Conservation (phyloP, 2,888 invertebrate genomes). For the Napeogenes sylphis region DNA sequence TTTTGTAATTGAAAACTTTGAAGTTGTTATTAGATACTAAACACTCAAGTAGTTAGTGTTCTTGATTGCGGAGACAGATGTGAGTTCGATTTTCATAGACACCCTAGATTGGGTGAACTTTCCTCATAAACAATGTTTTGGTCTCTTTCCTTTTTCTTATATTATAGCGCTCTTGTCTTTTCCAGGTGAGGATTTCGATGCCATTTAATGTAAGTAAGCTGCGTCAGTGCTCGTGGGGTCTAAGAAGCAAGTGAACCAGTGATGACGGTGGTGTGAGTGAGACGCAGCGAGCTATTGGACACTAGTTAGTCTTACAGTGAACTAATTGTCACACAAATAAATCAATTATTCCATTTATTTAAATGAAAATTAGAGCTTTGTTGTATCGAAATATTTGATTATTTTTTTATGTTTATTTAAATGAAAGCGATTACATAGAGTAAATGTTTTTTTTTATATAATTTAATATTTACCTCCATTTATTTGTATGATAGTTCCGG, state of each 20-base stretch:
- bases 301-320: slow-evolving; percentile 55
- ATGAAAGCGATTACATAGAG: slow-evolving; percentile 64
- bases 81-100: too few species aligned
- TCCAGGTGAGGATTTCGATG: slow-evolving; percentile 74
- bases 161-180: slow-evolving; percentile 22
- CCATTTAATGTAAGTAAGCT: slow-evolving; percentile 75
- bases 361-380: slow-evolving; percentile 62
- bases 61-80: too few species aligned
- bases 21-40: too few species aligned
- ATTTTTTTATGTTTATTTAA: slow-evolving; percentile 74
- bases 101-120: too few species aligned
- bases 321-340: slow-evolving; percentile 49
- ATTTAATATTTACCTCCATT: slow-evolving; percentile 67
- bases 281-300: slow-evolving; percentile 42
- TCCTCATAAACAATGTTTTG: too few species aligned
- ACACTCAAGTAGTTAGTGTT: too few species aligned
- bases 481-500: slow-evolving; percentile 60
- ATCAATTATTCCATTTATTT: slow-evolving; percentile 75
- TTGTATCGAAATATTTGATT: slow-evolving; percentile 72
- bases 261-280: slow-evolving; percentile 37
- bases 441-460: slow-evolving; percentile 59
- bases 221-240: slow-evolving; percentile 63
- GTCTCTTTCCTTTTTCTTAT: background rate
- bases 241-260: slow-evolving; percentile 59
- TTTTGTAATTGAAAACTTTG: too few species aligned